A percentile compares a stretch with the other conserved stretches of the same genome.
These are phyloP conservation scores for Benthosema pterotum DNA, from an alignment of 2,797 vertebrate genomes.

Conservation along the genomic window DNA sequence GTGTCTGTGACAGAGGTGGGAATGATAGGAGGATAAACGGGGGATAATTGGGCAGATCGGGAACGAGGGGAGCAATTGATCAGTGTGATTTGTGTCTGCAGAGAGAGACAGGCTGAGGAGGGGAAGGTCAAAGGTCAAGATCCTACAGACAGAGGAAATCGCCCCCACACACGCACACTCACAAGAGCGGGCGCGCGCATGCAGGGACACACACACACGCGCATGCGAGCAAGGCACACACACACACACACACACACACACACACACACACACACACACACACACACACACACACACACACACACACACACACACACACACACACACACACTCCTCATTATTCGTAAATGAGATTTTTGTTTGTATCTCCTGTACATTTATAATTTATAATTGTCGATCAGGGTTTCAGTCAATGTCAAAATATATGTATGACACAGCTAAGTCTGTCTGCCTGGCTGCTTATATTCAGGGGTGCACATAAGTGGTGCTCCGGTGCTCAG, in stretches of 20 bases:
- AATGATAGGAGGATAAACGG: conserved; percentile 78
- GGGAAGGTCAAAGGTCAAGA: conserved; percentile 65
- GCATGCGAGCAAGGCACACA: conserved; percentile 31
- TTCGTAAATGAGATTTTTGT: too few species aligned
- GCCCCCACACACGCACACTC: conserved; percentile 20
- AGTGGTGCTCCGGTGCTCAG: too few species aligned
- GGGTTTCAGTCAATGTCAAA: too few species aligned
- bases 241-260: neutral
- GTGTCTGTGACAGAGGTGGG: conserved; percentile 51
- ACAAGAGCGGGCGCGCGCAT: conserved; percentile 4
- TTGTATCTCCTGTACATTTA: too few species aligned
- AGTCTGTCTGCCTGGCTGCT: too few species aligned
- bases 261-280: neutral
- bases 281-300: neutral
- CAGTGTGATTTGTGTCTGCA: conserved; percentile 63
- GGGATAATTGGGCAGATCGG: conserved; percentile 86
- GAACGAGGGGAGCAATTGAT: conserved; percentile 72
- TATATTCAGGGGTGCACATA: too few species aligned
- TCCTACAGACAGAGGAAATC: conserved; percentile 17
- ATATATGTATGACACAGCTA: too few species aligned
- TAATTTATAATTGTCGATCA: too few species aligned
- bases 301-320: neutral
- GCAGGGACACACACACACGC: conserved; percentile 40
- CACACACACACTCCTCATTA: conserved; percentile 1
- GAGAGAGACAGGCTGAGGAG: conserved; percentile 43